These are phyloP conservation scores for Drosophila fulvimacula DNA, from an alignment of 2,888 invertebrate species.

Conservation along the genomic window DNA sequence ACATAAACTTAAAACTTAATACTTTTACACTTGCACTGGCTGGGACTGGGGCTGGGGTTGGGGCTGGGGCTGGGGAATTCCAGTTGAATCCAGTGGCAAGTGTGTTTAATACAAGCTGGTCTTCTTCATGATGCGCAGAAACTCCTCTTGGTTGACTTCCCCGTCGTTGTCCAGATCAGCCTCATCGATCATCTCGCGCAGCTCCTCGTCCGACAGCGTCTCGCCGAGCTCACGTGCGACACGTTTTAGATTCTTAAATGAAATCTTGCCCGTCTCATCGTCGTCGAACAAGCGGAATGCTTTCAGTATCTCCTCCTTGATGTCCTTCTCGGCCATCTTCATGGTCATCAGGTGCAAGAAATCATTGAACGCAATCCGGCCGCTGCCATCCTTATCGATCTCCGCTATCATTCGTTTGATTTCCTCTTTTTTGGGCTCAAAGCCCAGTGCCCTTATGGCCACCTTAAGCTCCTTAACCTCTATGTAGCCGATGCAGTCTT, in stretches of 20 bases:
- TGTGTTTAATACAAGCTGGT: conserved; percentile 93
- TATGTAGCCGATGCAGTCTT: conserved; percentile 94
- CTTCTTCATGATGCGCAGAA: conserved; percentile 98
- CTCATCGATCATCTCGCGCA: conserved; percentile 98
- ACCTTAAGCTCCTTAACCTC: conserved; percentile 97
- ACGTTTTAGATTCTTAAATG: conserved; percentile 96
- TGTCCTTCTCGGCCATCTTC: conserved; percentile 98
- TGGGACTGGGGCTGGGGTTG: not conserved
- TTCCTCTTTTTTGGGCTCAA: conserved; percentile 99
- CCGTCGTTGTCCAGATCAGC: conserved; percentile 98
- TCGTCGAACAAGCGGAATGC: conserved; percentile 99
- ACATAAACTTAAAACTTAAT: conserved; percentile 40
- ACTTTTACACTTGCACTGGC: conserved; percentile 28
- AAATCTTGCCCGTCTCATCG: conserved; percentile 97
- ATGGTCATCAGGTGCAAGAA: conserved; percentile 94
- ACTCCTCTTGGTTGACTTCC: conserved; percentile 97
- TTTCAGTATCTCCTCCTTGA: conserved; percentile 97
- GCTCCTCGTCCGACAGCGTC: conserved; percentile 97
- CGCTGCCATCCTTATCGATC: conserved; percentile 94
- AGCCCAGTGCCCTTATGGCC: conserved; percentile 97
- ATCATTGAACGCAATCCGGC: conserved; percentile 94
- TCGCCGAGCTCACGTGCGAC: conserved; percentile 98
- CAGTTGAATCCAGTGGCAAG: conserved; percentile 26
- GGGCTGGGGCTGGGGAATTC: conserved; percentile 12
- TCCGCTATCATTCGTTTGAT: conserved; percentile 97